A percentile compares a stretch with the other conserved stretches of the same genome.
phyloP scores from a whole-genome alignment of 30 jellyfish, hydroid and myxozoan species.

The Calvadosia cruxmelitensis region DNA sequence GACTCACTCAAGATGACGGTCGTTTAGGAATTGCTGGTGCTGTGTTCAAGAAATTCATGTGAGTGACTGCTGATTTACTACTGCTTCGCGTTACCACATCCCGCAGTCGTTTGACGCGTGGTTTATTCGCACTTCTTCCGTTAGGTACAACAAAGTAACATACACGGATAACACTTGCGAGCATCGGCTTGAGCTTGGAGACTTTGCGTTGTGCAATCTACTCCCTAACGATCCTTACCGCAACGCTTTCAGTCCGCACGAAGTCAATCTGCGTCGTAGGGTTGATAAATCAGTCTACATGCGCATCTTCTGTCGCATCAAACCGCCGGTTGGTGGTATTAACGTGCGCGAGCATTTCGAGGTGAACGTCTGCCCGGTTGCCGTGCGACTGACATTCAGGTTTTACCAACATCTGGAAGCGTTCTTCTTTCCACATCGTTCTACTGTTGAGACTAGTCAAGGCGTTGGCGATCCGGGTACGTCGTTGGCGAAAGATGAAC shows the following conservation, averaged over 20 bases:
- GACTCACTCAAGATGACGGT: slow-evolving; percentile 85
- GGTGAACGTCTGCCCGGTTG: slow-evolving; percentile 94
- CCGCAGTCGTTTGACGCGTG: background rate
- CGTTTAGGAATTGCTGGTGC: slow-evolving; percentile 90
- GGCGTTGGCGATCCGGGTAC: too few relatives aligned
- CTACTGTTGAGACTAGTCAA: too few relatives aligned
- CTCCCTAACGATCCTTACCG: slow-evolving; percentile 79
- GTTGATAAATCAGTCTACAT: slow-evolving; percentile 81
- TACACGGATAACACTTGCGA: slow-evolving; percentile 71
- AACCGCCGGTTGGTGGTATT: slow-evolving; percentile 97
- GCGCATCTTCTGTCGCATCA: slow-evolving; percentile 76
- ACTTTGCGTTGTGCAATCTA: slow-evolving; percentile 63
- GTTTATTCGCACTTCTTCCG: slow-evolving; percentile 1
- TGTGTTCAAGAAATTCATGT: slow-evolving; percentile 62
- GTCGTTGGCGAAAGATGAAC: slow-evolving; percentile 22
- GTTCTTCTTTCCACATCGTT: slow-evolving; percentile 67
- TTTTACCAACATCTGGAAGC: slow-evolving; percentile 49
- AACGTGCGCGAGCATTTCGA: slow-evolving; percentile 82
- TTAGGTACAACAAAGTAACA: slow-evolving; percentile 68
- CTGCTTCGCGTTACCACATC: background rate
- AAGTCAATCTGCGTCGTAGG: slow-evolving; percentile 78
- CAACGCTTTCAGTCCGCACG: slow-evolving; percentile 78
- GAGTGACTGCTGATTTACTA: background rate
- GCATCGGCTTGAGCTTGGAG: slow-evolving; percentile 82
- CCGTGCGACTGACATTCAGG: slow-evolving; percentile 78